phyloP scores from a whole-genome alignment of 2,797 vertebrate genomes.

The Acanthurus tractus region DNA sequence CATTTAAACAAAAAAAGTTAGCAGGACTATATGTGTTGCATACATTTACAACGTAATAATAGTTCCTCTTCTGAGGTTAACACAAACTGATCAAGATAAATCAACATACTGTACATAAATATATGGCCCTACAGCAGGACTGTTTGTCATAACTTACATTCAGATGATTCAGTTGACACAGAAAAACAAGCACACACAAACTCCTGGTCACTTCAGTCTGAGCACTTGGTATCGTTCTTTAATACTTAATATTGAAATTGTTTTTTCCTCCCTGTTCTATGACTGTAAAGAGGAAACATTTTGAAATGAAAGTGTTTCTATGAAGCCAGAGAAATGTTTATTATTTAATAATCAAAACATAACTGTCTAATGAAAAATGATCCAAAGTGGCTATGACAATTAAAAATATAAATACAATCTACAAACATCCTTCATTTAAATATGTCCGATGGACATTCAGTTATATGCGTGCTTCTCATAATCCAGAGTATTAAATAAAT shows the following conservation, averaged over 20 bases:
- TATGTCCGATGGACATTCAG: constrained; percentile 20
- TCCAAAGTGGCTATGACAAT: constrained; percentile 10
- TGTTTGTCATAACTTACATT: constrained; percentile 87
- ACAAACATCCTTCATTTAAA: constrained; percentile 39
- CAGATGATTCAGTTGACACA: constrained; percentile 84
- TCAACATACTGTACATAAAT: constrained; percentile 71
- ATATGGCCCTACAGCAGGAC: constrained; percentile 76
- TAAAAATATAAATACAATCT: constrained; percentile 47
- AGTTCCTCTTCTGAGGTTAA: constrained; percentile 73
- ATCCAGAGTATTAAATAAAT: constrained; percentile 42
- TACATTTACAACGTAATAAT: constrained; percentile 81
- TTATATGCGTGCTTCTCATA: constrained; percentile 23
- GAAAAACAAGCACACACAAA: constrained; percentile 30
- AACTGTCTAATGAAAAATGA: constrained; percentile 7
- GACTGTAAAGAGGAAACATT: neutral
- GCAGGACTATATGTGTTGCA: constrained; percentile 74
- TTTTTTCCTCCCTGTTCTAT: neutral
- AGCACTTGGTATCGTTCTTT: constrained; percentile 30
- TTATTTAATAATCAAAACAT: constrained; percentile 2
- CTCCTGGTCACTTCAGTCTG: constrained; percentile 28
- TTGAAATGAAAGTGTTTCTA: constrained; percentile 34
- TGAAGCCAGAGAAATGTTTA: constrained; percentile 27
- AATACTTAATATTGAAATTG: constrained; percentile 50
- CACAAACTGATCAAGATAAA: constrained; percentile 70
- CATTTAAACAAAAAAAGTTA: constrained; percentile 64